phyloP scores from a whole-genome alignment of 2,888 invertebrate species.

The Plebejus argus region DNA sequence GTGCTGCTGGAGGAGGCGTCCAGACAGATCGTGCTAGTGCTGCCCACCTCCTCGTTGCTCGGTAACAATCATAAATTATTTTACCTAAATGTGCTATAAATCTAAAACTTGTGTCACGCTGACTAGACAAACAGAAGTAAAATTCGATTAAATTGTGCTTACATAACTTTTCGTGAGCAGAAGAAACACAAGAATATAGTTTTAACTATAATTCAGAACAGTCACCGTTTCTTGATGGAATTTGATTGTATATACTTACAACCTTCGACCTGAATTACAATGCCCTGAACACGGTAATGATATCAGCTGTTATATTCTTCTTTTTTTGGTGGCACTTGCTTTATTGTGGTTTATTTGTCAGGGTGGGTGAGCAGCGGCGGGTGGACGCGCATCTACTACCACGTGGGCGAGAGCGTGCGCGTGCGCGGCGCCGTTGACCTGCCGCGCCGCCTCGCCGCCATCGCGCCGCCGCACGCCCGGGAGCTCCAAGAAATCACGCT shows the following conservation, averaged over 20 bases:
- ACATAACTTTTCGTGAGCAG: no score
- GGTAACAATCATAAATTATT: slow-evolving; percentile 52
- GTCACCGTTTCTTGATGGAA: no score
- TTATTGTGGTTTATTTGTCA: slow-evolving; percentile 41
- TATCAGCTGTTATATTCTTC: no score
- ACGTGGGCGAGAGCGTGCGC: slow-evolving; percentile 95
- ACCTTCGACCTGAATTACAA: no score
- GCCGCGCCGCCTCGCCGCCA: slow-evolving; percentile 88
- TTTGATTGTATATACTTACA: no score
- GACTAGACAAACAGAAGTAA: no score
- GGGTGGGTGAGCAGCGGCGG: slow-evolving; percentile 80
- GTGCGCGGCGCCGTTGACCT: slow-evolving; percentile 91
- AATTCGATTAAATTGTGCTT: no score
- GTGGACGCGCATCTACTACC: slow-evolving; percentile 92
- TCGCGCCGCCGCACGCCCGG: slow-evolving; percentile 86
- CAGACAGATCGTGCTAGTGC: slow-evolving; percentile 91
- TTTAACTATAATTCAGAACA: no score
- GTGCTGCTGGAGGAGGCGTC: slow-evolving; percentile 92
- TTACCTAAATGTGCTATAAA: background rate
- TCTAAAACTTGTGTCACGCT: no score
- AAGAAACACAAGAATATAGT: no score
- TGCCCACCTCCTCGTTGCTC: slow-evolving; percentile 91
- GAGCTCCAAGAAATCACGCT: slow-evolving; percentile 88
- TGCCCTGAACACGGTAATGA: no score
- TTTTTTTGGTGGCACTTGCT: no score